Base-by-base conservation (phyloP, 2,113 vertebrate species). In the Chlorocebus sabaeus region DNA sequence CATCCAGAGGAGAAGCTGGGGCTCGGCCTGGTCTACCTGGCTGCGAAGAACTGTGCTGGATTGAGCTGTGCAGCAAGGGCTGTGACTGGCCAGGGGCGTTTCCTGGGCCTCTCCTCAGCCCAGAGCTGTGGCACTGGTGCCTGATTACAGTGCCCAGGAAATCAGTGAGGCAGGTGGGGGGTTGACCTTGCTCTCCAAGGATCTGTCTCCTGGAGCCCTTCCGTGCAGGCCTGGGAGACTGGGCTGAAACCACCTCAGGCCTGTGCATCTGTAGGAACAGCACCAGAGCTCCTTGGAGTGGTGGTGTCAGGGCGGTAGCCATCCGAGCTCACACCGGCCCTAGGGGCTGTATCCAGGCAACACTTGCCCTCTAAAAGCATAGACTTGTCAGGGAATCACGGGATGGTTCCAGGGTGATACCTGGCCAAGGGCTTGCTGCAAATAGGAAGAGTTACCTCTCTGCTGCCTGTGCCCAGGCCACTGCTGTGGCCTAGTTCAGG, bases 371-470 rank as follows among this genome's bases (percentile, higher is more conserved):
- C 30, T 10, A 3, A 10, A 18, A 9, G 5, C 43, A 10, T 1
- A 9, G 57, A 3, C 35, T 50, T 10, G 1, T 8, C 7, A 9
- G 32, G 61, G 40, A 57, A 2, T 30, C 40, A 1, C 25, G 18
- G 88, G 61, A 55, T 0, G 0, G 1, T 32, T 20, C 32, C 32
- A 0, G 83, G 70, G 22, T n/a, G 18, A 38, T 20, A 1, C 7
- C 13, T 12, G 1, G 2, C 13, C n/a, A 2, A 1, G n/a, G 27
- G 22, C 87, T 57, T 8, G 8, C 79, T 2, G 0, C 32, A 48
- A 20, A 16, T 3, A 8, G 4, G 48, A 38, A 1, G 0, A 20
- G 8, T 14, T 8, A 0, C 0, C 0, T 0, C 0, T n/a, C 32
- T 52, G 52, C 38, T 3, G 4, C 32, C n/a, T 30, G 1, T 2